These are phyloP conservation scores for Neria commutata DNA, from an alignment of 2,888 invertebrate genomes.

Conservation along the genomic window DNA sequence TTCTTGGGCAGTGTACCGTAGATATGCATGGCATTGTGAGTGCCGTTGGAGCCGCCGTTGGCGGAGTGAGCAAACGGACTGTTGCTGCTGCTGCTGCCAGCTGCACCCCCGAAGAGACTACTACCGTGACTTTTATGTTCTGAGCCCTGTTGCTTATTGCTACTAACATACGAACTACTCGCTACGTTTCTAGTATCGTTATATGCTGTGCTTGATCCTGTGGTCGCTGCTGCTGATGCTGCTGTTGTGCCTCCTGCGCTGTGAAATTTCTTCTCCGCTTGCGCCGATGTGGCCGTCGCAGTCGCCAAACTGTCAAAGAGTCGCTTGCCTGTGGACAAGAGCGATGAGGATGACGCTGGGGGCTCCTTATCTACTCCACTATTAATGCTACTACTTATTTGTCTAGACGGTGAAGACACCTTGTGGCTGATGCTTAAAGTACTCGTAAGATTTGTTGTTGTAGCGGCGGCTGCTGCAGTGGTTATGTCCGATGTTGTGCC, in stretches of 20 bases:
- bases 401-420: constrained; percentile 52
- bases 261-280: constrained; percentile 47
- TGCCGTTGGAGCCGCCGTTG: constrained; percentile 44
- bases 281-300: constrained; percentile 42
- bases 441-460: constrained; percentile 32
- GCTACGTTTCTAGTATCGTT: constrained; percentile 54
- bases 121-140: constrained; percentile 52
- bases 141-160: constrained; percentile 54
- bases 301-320: constrained; percentile 56
- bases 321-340: constrained; percentile 51
- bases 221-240: constrained; percentile 39
- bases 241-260: constrained; percentile 42
- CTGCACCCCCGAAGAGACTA: constrained; percentile 40
- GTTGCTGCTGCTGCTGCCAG: constrained; percentile 32
- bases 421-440: constrained; percentile 38
- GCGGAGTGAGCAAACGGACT: constrained; percentile 25
- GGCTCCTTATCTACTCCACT: constrained; percentile 21
- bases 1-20: constrained; percentile 61
- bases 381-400: constrained; percentile 41
- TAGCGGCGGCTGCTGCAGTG: too few species aligned
- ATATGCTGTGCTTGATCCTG: constrained; percentile 43
- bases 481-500: constrained; percentile 31
- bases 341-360: constrained; percentile 41
- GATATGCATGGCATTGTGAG: constrained; percentile 54
- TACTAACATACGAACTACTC: constrained; percentile 43